phyloP scores from a whole-genome alignment of 2,888 invertebrate species.

The Drosophila longiperda region DNA sequence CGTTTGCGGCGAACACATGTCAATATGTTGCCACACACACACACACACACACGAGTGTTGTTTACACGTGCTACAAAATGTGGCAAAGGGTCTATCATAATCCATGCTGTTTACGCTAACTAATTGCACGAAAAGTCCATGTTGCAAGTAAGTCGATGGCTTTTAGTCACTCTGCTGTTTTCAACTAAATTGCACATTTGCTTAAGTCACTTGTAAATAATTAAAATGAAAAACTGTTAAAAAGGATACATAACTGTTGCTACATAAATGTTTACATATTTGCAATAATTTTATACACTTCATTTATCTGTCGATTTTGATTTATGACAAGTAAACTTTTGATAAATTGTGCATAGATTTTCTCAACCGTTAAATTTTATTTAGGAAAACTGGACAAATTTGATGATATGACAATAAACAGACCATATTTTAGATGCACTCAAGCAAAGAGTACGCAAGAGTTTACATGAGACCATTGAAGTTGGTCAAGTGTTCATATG shows the following conservation, averaged over 20 bases:
- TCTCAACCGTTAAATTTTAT: neutral
- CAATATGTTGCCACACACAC: slow-evolving; percentile 4
- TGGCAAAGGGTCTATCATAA: neutral
- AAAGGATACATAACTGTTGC: neutral
- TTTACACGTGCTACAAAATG: neutral
- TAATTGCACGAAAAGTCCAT: neutral
- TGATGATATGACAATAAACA: neutral
- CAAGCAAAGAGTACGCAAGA: slow-evolving; percentile 8
- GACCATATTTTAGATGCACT: slow-evolving; percentile 8
- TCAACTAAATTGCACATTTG: neutral
- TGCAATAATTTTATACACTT: neutral
- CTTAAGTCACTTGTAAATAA: neutral
- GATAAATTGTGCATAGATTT: neutral
- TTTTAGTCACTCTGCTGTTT: neutral
- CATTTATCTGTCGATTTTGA: neutral
- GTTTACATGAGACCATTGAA: slow-evolving; percentile 20
- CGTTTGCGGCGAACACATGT: slow-evolving; percentile 13
- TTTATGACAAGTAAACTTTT: neutral
- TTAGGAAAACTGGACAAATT: neutral
- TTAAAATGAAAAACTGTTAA: neutral
- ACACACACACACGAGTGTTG: neutral
- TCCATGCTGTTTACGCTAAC: slow-evolving; percentile 7
- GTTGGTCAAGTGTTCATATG: neutral
- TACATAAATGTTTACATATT: neutral
- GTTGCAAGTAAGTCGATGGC: neutral